Percentiles rank a stretch among this genome's conserved stretches.
Evolutionary conservation across 2,113 vertebrate genomes (phyloP).

Genomic region (Hyaena hyaena): DNA sequence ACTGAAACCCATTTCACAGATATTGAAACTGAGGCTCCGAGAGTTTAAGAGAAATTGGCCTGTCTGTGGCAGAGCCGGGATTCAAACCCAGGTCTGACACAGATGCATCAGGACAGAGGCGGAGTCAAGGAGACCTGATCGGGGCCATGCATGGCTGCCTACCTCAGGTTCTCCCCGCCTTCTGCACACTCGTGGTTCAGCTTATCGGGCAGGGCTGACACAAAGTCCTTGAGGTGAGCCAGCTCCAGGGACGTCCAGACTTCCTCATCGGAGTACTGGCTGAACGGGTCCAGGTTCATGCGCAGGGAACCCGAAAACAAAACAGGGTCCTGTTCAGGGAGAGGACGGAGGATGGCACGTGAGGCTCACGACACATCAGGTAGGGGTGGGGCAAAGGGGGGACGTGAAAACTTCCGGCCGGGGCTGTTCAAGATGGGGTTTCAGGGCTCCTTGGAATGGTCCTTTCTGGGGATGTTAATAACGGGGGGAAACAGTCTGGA

Average conservation of each 20-base stretch:
- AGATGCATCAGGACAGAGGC: background rate
- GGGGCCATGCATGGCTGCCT: background rate
- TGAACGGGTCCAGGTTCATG: constrained; percentile 97
- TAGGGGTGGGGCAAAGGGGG: accelerated
- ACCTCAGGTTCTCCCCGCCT: constrained; percentile 98
- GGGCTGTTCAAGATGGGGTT: background rate
- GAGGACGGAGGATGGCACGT: accelerated
- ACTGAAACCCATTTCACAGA: background rate
- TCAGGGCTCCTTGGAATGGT: background rate
- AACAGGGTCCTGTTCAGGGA: constrained; percentile 91
- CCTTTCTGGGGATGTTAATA: background rate
- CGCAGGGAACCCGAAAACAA: constrained; percentile 96
- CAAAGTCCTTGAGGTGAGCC: constrained; percentile 94
- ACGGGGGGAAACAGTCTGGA: accelerated
- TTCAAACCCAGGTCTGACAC: background rate
- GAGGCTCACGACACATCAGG: accelerated
- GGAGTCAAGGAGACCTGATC: accelerated
- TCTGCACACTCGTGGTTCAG: constrained; percentile 95
- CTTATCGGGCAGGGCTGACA: constrained; percentile 91
- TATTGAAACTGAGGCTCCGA: background rate
- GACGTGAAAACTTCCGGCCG: accelerated
- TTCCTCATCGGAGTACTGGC: constrained; percentile 92
- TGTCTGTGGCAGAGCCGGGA: background rate
- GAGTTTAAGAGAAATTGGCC: background rate
- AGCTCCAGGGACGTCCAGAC: constrained; percentile 94